Base-by-base conservation (phyloP, 2,888 invertebrate species). In the Dryococelus australis region DNA sequence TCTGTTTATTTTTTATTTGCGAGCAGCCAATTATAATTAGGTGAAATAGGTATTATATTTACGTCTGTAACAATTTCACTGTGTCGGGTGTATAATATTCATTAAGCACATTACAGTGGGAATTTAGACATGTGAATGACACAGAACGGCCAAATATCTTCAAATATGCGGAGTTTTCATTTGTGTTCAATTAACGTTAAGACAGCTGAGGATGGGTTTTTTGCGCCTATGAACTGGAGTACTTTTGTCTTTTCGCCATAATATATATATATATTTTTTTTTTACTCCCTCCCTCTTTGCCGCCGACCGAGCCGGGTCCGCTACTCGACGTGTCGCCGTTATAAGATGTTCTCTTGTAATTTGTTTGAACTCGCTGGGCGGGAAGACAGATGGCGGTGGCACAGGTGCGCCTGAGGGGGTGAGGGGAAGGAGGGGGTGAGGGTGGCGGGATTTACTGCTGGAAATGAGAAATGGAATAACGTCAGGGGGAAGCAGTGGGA, bases 281-380 rank as follows among this genome's bases (percentile, higher is more conserved):
- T 47, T 47, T 47, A 13, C 47, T 35, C 47, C 47, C 47, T 10
- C 12, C 47, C 10, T 10, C 47, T 16, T 10, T 24, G 65, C 51
- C 65, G 65, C 65, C 65, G 65, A 8, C 65, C 24, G 65, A 65
- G 65, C 65, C 65, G 0, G 65, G 65, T 24, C n/a, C 65, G 65
- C 65, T n/a, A n/a, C 65, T 65, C 65, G 65, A 65, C 65, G 65
- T n/a, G 65, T 65, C 65, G 65, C 65, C 65, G 65, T 65, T 65
- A 65, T 65, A 65, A 65, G 65, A 65, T 65, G 65, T 65, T 65
- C 65, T 65, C 65, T 65, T 65, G 65, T 65, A 65, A 65, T 65
- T 65, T 65, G 65, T 65, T 65, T 65, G 65, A 65, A 65, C 65
- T 65, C 65, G 65, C 65, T n/a, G 65, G 65, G 65, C 65, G 65